These are phyloP conservation scores for Philypnodon macrostomus DNA, from an alignment of 2,797 vertebrate genomes.

Conservation along the genomic window DNA sequence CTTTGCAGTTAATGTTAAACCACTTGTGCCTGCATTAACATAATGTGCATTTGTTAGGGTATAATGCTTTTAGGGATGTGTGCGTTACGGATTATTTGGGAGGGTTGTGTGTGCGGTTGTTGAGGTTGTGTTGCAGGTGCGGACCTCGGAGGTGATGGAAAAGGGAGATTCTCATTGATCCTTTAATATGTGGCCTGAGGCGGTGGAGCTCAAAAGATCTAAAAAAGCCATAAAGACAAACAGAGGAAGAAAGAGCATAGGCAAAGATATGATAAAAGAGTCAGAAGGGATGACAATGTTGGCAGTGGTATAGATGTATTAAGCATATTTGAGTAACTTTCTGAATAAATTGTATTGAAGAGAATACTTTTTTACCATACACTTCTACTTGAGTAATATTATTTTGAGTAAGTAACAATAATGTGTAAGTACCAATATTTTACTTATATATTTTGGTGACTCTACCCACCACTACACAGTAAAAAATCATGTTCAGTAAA, in stretches of 20 bases:
- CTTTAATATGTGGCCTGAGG: constrained; percentile 71
- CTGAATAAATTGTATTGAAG: too few relatives aligned
- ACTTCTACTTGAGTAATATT: too few relatives aligned
- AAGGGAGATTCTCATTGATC: constrained; percentile 75
- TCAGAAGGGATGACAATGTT: constrained; percentile 13
- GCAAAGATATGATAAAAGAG: constrained; percentile 45
- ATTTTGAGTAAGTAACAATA: too few relatives aligned
- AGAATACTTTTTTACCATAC: too few relatives aligned
- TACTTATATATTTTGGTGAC: too few relatives aligned
- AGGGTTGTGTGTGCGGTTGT: constrained; percentile 37
- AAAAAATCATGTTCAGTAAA: too few relatives aligned
- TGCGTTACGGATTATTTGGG: constrained; percentile 17
- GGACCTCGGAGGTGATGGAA: constrained; percentile 68
- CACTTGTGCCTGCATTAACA: constrained; percentile 2
- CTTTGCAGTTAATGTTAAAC: too few relatives aligned
- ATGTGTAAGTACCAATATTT: too few relatives aligned
- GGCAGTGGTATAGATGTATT: constrained; percentile 17
- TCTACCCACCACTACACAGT: too few relatives aligned
- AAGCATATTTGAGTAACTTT: too few relatives aligned
- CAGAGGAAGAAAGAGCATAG: constrained; percentile 39
- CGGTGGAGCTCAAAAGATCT: constrained; percentile 42
- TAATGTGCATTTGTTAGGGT: constrained; percentile 16
- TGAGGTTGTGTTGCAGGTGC: constrained; percentile 80
- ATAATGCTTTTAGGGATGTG: constrained; percentile 19
- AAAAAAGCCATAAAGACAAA: constrained; percentile 43